Evolutionary conservation across 1,140 invertebrate species (phyloP).

Genomic region (Amyelois transitella): DNA sequence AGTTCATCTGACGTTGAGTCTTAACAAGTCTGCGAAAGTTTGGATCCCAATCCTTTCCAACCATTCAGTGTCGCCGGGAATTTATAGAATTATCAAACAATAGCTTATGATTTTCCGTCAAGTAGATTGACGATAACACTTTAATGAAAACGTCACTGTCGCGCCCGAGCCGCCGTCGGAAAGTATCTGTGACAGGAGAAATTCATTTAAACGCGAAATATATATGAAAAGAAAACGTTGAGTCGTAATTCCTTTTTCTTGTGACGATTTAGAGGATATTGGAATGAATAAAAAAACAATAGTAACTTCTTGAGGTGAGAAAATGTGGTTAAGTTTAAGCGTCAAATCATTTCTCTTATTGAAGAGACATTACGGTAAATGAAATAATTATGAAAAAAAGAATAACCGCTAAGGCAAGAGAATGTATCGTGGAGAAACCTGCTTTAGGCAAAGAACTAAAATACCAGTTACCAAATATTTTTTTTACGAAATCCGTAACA

Average conservation of each 20-base stretch:
- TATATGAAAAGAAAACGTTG: neutral
- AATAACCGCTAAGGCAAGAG: too few species aligned
- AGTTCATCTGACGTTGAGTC: constrained; percentile 4
- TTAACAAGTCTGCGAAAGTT: constrained; percentile 4
- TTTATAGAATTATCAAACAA: constrained; percentile 24
- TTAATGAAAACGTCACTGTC: constrained; percentile 35
- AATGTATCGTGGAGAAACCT: too few species aligned
- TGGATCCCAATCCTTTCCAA: constrained; percentile 8
- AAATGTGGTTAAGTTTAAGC: too few species aligned
- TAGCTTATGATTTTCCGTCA: constrained; percentile 31
- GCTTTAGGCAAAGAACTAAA: too few species aligned
- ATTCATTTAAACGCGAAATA: constrained; percentile 22
- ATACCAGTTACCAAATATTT: too few species aligned
- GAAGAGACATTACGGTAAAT: too few species aligned
- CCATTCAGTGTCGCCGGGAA: constrained; percentile 13
- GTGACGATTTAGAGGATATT: too few species aligned
- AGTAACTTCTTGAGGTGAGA: too few species aligned
- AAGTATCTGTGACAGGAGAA: constrained; percentile 22
- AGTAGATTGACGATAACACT: constrained; percentile 27
- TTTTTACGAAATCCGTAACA: too few species aligned
- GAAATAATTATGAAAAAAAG: too few species aligned
- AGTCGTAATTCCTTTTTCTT: too few species aligned
- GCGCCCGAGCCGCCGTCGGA: constrained; percentile 13
- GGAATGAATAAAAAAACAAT: too few species aligned
- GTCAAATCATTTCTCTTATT: neutral